Base-by-base conservation (phyloP, 2,113 vertebrate species). In the Copsychus sechellarum region DNA sequence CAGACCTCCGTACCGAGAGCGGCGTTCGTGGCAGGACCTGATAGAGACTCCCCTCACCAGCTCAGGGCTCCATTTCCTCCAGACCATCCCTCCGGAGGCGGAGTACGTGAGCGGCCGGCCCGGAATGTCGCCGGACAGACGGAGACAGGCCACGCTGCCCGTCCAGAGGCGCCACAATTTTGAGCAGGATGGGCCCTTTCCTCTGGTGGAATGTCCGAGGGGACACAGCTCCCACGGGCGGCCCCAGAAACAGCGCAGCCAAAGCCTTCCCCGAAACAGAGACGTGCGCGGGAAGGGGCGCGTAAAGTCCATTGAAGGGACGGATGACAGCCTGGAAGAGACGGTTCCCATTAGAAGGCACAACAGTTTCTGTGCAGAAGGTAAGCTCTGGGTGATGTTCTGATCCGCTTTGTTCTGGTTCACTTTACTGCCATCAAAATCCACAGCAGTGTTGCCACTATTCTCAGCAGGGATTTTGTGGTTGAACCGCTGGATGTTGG, bases 51-150 rank as follows among this genome's bases (percentile, higher is more conserved):
- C 97, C 0, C 25, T 98, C 11, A 98, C 97, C 94, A 99, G 98
- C 69, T 98, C 98, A 5, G 98, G 99, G 58, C 98, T 99, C 67
- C 98, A 99, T 92, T 98, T 99, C 95, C 98, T 99, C 28, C 99
- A 99, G 97, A 99, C 98, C 10, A 97, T 97, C 11, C 98, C 98
- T 12, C 97, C 93, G 2, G 98, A 99, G 14, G 29, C 92, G 1
- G 97, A 98, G 21, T 98, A 97, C 21, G 1, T 53, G 88, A 89
- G 86, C 1, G 93, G 97, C 73, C 92, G 93, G 54, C 95, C 97
- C 23, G 97, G 96, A 8, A 98, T 98, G 97, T 98, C 98, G 23
- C 98, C 98, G 0, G 98, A 99, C 54, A 98, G 92, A 67, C 97
- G 98, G 64, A 97, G 98, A 70, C 98, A 99, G 88, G 98, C 98